These are phyloP conservation scores for Engraulis encrasicolus DNA, from an alignment of 2,113 vertebrate species.

Conservation along the genomic window DNA sequence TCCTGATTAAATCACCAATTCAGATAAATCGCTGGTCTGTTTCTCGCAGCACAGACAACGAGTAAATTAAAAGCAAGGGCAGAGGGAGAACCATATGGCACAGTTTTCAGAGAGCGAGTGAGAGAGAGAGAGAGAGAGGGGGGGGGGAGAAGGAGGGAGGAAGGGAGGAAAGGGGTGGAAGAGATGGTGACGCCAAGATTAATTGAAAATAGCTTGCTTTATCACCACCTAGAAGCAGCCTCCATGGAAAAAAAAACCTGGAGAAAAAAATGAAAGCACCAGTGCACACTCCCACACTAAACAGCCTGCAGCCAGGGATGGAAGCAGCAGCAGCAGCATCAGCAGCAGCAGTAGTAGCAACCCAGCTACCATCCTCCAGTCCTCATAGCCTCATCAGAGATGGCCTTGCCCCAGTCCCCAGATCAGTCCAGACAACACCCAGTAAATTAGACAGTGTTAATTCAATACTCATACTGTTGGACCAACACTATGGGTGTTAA, in stretches of 20 bases:
- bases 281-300: conserved; percentile 38
- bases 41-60: conserved; percentile 74
- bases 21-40: conserved; percentile 76
- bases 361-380: no score
- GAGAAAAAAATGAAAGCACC: neutral
- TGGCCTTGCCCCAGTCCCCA: neutral
- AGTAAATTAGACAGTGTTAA: no score
- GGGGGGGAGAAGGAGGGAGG: neutral
- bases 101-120: conserved; percentile 69
- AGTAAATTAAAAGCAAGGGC: conserved; percentile 81
- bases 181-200: conserved; percentile 67
- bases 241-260: conserved; percentile 15
- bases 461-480: no score
- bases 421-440: neutral
- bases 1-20: conserved; percentile 75
- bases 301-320: neutral
- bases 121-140: conserved; percentile 41
- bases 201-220: conserved; percentile 79
- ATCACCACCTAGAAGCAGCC: conserved; percentile 75
- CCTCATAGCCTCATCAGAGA: neutral
- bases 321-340: no score
- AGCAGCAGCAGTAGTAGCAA: no score
- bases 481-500: no score
- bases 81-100: conserved; percentile 81
- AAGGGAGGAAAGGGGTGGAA: neutral